Base-by-base conservation (phyloP, 1,140 invertebrate species). In the Hesperophylax magnus region DNA sequence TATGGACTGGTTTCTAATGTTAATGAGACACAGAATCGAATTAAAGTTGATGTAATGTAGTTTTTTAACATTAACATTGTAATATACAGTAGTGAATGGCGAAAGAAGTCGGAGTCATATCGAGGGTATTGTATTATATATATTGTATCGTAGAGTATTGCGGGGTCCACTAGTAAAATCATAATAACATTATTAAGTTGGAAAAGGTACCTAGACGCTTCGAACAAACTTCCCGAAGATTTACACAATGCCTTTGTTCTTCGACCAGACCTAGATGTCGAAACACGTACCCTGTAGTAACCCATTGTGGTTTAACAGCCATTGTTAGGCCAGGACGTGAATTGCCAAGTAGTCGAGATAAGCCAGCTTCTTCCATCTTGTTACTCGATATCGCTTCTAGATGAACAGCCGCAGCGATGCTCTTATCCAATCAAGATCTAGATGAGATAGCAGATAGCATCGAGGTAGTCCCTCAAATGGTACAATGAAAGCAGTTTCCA, bases 301-400 rank as follows among this genome's bases (percentile, higher is more conserved):
- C 15, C 69, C 52, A 72, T 72, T 72, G 69, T 54, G 69, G 39
- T 72, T 53, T 69, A 69, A 54, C 69, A 53, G 47, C 69, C 27
- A 20, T 72, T 72, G 69, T 72, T 53, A 72, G 69, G 69, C 18
- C 22, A 69, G 69, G 69, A 72, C 69, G 69, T 72, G 69, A 72
- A 34, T 39, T 39, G 65, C 34, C 31, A 39, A 39, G 47, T 54
- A 39, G 47, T 54, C 20, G 17, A 72, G 69, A 72, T 54, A 72
- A 67, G 63, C 22, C 22, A 17, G 17, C 67, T 52, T 72, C 69
- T 24, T 56, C 69, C 18, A 52, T 52, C 34, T 71, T 17, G 67
- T 39, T 47, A 11, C 69, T 54, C 11, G 24, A 69, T 69, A 54
- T 20, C 69, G 47, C 52, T 72, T 54, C 69, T 52, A 54, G 69